Evolutionary conservation across 2,113 vertebrate genomes (phyloP), one percentile per base, ranked within the genome.

Genomic region (Esox niger): DNA sequence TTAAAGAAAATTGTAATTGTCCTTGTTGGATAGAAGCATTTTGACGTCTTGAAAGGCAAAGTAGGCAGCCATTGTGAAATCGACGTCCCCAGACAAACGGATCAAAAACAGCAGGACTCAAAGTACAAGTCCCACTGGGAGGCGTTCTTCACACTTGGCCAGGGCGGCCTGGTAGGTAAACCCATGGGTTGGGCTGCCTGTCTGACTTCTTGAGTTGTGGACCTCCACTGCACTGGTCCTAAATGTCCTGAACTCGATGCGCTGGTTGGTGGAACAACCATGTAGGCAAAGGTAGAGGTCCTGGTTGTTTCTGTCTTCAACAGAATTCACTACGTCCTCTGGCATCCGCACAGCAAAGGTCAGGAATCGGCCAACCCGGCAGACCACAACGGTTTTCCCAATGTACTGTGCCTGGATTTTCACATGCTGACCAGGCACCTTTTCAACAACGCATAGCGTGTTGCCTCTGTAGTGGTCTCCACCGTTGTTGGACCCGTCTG

Each of bases 1-100:
- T 76, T 94, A 94, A 56, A 92, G 98, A 69, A 99, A 89, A 77
- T 99, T 96, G 78, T 96, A 87, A 62, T 91, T 93, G 65, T 95
- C 92, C 64, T 96, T 97, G 87, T 98, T 91, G 35, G 96, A 96
- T 85, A 96, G 96, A 64, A 99, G 94, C 93, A 91, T 90, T 87
- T 96, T 98, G 68, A 96, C 95, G 0, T 99, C 97, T 90, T 99
- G 95, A 62, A 99, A 90, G 62, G 97, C 97, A 0, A 97, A 98
- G 82, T 95, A 98, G 82, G 97, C 97, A n/a, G 96, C 97, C 88
- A 97, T 91, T 23, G 95, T 98, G 88, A 99, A 99, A 91, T 97
- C 97, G 80, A 97, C 91, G 0, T 99, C 96, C 0, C 97, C 97
- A 0, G 97, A 98, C 23, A 47, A 98, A 91, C 31, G 98, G 95